Base-by-base conservation (phyloP, 2,797 vertebrate genomes). In the Gallinago stenura region DNA sequence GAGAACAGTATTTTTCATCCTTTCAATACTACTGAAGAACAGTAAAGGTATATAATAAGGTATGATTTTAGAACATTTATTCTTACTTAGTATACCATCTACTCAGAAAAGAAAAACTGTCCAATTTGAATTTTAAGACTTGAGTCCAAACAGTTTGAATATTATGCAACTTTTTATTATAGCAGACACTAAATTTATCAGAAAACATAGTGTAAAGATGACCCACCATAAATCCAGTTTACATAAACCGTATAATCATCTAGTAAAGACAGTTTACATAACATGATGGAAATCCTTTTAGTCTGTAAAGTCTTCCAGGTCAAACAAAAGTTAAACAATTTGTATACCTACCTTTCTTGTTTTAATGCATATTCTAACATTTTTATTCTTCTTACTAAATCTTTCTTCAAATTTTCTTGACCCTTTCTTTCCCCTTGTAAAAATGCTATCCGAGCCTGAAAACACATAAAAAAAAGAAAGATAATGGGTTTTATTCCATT, bases 311-410 rank as follows among this genome's bases (percentile, higher is more conserved):
- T 64, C 33, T 70, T 80, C 39, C 48, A 89, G n/a, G 69, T 88
- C 84, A 85, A 48, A 89, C 45, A 88, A 80, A 96, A 73, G 35
- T 7, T 15, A 51, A 61, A 65, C 2, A 14, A 57, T 39, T 53
- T 11, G 31, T 30, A 89, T 53, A 98, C 99, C 94, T 98, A 99
- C 99, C 99, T 98, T 98, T 99, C 99, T 98, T 99, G 99, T 97
- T 99, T 99, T 98, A 99, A 98, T 97, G 99, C 99, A 94, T 99
- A 99, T 97, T 99, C 99, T 99, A 99, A 99, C 99, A 99, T 99
- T 97, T 99, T 99, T 98, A 99, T 99, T 99, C 99, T 99, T 99
- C 99, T 98, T 95, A 99, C 99, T 98, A 99, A 98, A 98, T 99
- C 99, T 95, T 99, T 99, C 99, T 99, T 99, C 98, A 99, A 98